phyloP scores from a whole-genome alignment of 2,797 vertebrate species.

The Okamejei kenojei region DNA sequence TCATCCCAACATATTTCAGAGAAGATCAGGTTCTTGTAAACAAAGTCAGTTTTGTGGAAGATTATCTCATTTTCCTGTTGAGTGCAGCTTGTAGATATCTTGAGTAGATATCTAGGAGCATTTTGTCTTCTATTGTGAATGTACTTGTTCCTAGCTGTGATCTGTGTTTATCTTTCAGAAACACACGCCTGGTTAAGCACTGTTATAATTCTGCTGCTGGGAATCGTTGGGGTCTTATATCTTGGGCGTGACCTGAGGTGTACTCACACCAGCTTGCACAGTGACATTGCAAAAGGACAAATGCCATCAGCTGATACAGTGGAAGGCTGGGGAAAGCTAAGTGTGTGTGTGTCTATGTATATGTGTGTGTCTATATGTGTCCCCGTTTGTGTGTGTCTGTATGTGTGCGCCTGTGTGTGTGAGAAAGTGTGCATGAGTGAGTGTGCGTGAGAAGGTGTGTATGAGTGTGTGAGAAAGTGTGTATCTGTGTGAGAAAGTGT shows the following conservation, averaged over 20 bases:
- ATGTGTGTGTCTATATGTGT: too few species aligned
- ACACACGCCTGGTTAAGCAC: not conserved
- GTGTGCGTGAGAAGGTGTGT: too few species aligned
- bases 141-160: not conserved
- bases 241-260: conserved; percentile 2
- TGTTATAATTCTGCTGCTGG: not conserved
- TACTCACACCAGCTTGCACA: not conserved
- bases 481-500: too few species aligned
- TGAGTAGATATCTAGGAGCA: not conserved
- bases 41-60: not conserved
- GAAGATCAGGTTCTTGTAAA: not conserved
- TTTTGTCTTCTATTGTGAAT: not conserved
- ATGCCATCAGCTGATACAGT: not conserved
- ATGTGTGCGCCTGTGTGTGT: too few species aligned
- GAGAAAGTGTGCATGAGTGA: too few species aligned
- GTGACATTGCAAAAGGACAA: conserved; percentile 2
- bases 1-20: not conserved
- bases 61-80: conserved; percentile 3
- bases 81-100: not conserved
- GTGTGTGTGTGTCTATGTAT: too few species aligned
- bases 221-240: conserved; percentile 14
- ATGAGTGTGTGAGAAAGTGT: too few species aligned
- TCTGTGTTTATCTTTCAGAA: conserved; percentile 3
- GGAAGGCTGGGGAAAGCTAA: too few species aligned
- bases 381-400: too few species aligned